Conservation (phyloP, 1,140 invertebrate species). For the Pogonognathellus flavescens region DNA sequence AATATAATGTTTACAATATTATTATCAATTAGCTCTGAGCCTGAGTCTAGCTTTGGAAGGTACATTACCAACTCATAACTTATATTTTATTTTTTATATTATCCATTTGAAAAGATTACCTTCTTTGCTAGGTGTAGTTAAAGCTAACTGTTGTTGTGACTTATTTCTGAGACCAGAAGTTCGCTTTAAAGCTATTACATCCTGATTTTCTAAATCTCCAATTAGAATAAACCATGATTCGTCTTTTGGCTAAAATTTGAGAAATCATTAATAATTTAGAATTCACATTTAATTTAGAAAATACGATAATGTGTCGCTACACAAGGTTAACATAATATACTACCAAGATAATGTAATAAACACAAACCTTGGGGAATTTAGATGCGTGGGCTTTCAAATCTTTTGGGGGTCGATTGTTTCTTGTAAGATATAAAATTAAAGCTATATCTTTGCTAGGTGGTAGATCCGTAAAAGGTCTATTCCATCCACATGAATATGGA, state of each 20-base stretch:
- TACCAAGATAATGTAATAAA: too few relatives aligned
- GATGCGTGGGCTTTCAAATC: slow-evolving; percentile 64
- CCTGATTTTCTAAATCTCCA: slow-evolving; percentile 79
- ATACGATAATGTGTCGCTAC: neutral
- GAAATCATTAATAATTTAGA: neutral
- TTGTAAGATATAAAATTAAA: slow-evolving; percentile 61
- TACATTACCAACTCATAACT: too few relatives aligned
- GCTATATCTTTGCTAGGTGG: slow-evolving; percentile 62
- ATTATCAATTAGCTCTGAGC: too few relatives aligned
- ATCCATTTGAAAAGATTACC: slow-evolving; percentile 71
- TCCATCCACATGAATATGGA: slow-evolving; percentile 21
- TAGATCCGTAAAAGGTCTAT: slow-evolving; percentile 59
- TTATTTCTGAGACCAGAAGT: slow-evolving; percentile 72
- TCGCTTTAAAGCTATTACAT: slow-evolving; percentile 91
- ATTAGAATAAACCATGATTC: slow-evolving; percentile 95
- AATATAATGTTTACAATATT: neutral
- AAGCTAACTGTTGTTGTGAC: slow-evolving; percentile 74
- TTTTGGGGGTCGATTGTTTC: slow-evolving; percentile 67
- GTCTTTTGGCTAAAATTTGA: slow-evolving; percentile 78
- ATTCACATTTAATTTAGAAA: slow-evolving; percentile 4
- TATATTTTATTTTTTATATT: too few relatives aligned
- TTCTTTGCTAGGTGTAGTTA: slow-evolving; percentile 76
- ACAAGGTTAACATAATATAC: too few relatives aligned
- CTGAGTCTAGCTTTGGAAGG: too few relatives aligned
- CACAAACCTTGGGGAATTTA: slow-evolving; percentile 65